Evolutionary conservation across 2,888 invertebrate species (phyloP).

Genomic region (Apodemia duryi): DNA sequence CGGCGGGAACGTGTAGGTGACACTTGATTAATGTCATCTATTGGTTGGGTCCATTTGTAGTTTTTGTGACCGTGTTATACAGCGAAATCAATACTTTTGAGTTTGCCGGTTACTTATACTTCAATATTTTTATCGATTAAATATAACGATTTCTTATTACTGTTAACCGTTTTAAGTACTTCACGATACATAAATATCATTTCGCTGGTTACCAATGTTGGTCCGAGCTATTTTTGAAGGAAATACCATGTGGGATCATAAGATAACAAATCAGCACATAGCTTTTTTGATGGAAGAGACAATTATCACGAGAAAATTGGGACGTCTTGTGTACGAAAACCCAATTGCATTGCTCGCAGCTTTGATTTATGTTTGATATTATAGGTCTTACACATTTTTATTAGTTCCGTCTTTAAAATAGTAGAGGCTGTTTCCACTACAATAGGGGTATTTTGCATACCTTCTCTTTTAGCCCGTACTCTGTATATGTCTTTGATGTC

Average conservation of each 20-base stretch:
- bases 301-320: conserved; percentile 15
- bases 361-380: conserved; percentile 28
- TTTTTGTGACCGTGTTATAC: not conserved
- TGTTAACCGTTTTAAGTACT: no score
- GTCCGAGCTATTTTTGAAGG: no score
- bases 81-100: no score
- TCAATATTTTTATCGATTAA: not conserved
- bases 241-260: no score
- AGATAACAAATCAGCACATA: no score
- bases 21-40: conserved; percentile 8
- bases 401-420: conserved; percentile 22
- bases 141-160: not conserved
- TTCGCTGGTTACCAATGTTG: no score
- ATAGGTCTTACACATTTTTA: conserved; percentile 26
- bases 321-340: conserved; percentile 21
- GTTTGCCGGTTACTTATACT: not conserved
- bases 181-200: no score
- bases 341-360: conserved; percentile 29
- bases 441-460: conserved; percentile 18
- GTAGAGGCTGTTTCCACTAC: conserved; percentile 23
- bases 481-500: conserved; percentile 26
- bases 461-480: conserved; percentile 18
- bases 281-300: no score
- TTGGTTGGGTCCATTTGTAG: not conserved
- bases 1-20: not conserved